These are phyloP conservation scores for Podotricha telesiphe DNA, from an alignment of 2,888 invertebrate genomes.

Conservation along the genomic window DNA sequence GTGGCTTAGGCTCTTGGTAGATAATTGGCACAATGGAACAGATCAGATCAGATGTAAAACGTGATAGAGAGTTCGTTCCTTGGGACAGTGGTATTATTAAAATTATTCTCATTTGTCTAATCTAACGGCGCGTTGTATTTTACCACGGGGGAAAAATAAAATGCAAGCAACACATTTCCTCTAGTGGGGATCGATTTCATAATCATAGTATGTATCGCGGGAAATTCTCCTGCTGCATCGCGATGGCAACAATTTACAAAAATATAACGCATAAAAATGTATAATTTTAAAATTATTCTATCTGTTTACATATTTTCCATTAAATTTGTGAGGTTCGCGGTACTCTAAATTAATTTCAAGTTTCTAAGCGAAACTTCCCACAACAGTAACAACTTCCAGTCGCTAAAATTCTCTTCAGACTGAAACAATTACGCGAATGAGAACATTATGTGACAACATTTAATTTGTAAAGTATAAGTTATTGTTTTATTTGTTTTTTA, in stretches of 20 bases:
- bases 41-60: no score
- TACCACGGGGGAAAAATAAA: no score
- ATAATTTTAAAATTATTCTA: neutral
- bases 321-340: neutral
- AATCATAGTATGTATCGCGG: no score
- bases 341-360: slow-evolving; percentile 11
- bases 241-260: neutral
- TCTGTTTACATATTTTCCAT: neutral
- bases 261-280: neutral
- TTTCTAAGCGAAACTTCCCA: no score
- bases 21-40: no score
- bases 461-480: neutral
- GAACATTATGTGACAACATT: neutral
- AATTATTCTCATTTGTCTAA: no score
- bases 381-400: neutral
- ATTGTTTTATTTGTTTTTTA: neutral
- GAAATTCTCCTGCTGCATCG: neutral
- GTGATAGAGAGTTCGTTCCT: no score
- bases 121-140: no score
- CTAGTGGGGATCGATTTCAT: no score
- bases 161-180: no score
- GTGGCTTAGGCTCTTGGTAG: no score
- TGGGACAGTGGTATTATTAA: no score
- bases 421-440: neutral
- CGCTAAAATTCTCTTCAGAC: slow-evolving; percentile 10